Percentiles rank a stretch among this genome's conserved stretches.
Conservation (phyloP, 1,140 invertebrate species). For the Palaemon carinicauda region DNA sequence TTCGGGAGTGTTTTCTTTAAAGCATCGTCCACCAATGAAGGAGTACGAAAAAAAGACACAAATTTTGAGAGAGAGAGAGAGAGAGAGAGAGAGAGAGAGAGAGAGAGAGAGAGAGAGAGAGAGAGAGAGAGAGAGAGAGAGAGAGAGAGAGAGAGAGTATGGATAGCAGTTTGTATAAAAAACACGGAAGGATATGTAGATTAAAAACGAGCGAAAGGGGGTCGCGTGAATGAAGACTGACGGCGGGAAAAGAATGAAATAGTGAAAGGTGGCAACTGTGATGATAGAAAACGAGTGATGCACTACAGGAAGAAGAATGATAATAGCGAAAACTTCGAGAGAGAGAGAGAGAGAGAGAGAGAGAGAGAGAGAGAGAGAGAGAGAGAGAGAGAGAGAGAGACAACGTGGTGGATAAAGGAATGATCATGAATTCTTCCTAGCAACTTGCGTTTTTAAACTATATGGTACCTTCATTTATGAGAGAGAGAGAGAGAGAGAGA, state of each 20-base stretch:
- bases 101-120: constrained; percentile 16
- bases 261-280: neutral
- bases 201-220: neutral
- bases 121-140: neutral
- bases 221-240: neutral
- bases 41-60: neutral
- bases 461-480: too few relatives aligned
- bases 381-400: neutral
- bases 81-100: constrained; percentile 22
- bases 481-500: too few relatives aligned
- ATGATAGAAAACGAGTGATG: neutral
- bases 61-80: neutral
- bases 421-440: too few relatives aligned
- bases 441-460: too few relatives aligned
- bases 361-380: neutral
- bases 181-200: neutral
- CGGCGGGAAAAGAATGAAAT: too few relatives aligned
- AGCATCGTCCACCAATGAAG: neutral
- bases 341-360: neutral
- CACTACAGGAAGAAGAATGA: neutral
- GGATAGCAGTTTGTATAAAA: neutral
- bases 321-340: neutral
- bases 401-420: too few relatives aligned
- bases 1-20: neutral
- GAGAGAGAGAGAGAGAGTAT: constrained; percentile 17